A percentile compares a stretch with the other conserved stretches of the same genome.
phyloP scores from a whole-genome alignment of 2,888 invertebrate genomes.

The Ferrisia virgata region DNA sequence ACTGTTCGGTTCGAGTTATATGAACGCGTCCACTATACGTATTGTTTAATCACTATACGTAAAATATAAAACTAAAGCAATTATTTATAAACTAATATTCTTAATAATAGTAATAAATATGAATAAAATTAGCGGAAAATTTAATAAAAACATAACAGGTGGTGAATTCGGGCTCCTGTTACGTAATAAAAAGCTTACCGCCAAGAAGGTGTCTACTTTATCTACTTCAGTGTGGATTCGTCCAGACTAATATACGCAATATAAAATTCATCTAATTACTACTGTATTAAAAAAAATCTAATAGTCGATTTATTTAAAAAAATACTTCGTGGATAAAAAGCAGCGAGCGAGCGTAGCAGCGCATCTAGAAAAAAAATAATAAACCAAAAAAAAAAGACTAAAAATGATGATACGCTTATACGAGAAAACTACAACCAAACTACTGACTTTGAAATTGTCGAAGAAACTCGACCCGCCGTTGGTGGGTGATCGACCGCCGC shows the following conservation, averaged over 20 bases:
- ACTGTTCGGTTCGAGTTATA: background rate
- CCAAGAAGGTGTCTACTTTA: slow-evolving; percentile 12
- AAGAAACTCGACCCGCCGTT: slow-evolving; percentile 3
- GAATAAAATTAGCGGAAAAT: background rate
- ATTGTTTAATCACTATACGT: background rate
- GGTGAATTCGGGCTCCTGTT: background rate
- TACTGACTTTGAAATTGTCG: slow-evolving; percentile 22
- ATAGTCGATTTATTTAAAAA: slow-evolving; percentile 3
- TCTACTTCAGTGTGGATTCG: slow-evolving; percentile 28
- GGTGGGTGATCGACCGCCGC: slow-evolving; percentile 24
- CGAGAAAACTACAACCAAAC: slow-evolving; percentile 28
- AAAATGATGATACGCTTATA: slow-evolving; percentile 13
- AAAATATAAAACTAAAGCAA: background rate
- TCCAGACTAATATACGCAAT: slow-evolving; percentile 21
- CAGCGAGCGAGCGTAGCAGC: slow-evolving; percentile 23
- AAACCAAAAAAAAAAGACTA: slow-evolving; percentile 5
- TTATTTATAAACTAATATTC: background rate
- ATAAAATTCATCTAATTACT: slow-evolving; percentile 20
- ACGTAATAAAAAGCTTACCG: slow-evolving; percentile 25
- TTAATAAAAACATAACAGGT: slow-evolving; percentile 16
- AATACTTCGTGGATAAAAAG: slow-evolving; percentile 18
- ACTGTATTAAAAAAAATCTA: background rate
- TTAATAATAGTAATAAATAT: background rate
- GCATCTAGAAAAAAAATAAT: slow-evolving; percentile 25
- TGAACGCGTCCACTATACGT: background rate